Conservation (phyloP, 2,888 invertebrate genomes). For the Prosopocoilus inquinatus region DNA sequence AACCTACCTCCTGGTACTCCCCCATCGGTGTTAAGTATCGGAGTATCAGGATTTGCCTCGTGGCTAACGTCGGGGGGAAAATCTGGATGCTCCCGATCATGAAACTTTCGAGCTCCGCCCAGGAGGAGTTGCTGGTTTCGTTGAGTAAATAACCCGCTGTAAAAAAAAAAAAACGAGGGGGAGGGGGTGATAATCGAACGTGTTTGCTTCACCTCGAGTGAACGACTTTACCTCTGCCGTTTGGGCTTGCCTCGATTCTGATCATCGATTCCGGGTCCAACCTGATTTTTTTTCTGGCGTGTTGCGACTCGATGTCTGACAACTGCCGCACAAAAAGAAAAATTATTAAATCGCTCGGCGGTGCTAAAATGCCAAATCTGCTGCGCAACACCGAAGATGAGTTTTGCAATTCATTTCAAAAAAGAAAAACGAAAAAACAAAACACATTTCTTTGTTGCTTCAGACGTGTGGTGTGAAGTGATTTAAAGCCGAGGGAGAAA, state of each 20-base stretch:
- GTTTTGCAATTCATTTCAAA: background rate
- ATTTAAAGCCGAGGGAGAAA: too few relatives aligned
- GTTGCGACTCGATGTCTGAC: slow-evolving; percentile 25
- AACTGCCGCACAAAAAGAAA: slow-evolving; percentile 18
- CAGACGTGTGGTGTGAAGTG: too few relatives aligned
- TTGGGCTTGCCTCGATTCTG: slow-evolving; percentile 6
- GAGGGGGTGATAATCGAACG: too few relatives aligned
- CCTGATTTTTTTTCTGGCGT: slow-evolving; percentile 34
- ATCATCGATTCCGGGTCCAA: slow-evolving; percentile 23
- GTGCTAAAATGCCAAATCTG: background rate
- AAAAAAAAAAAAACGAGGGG: background rate
- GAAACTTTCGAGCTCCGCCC: slow-evolving; percentile 87
- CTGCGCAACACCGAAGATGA: background rate
- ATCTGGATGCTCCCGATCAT: slow-evolving; percentile 89
- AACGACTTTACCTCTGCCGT: slow-evolving; percentile 11
- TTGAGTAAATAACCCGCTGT: slow-evolving; percentile 24
- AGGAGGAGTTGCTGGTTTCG: slow-evolving; percentile 81
- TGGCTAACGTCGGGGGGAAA: slow-evolving; percentile 83
- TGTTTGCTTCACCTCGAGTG: background rate
- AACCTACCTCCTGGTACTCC: slow-evolving; percentile 86
- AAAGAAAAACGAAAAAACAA: background rate
- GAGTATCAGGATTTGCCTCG: slow-evolving; percentile 89
- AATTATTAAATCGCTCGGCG: background rate
- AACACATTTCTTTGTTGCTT: too few relatives aligned
- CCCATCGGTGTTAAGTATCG: slow-evolving; percentile 96